Conservation (phyloP, 2,888 invertebrate genomes). For the Conomelus anceps region DNA sequence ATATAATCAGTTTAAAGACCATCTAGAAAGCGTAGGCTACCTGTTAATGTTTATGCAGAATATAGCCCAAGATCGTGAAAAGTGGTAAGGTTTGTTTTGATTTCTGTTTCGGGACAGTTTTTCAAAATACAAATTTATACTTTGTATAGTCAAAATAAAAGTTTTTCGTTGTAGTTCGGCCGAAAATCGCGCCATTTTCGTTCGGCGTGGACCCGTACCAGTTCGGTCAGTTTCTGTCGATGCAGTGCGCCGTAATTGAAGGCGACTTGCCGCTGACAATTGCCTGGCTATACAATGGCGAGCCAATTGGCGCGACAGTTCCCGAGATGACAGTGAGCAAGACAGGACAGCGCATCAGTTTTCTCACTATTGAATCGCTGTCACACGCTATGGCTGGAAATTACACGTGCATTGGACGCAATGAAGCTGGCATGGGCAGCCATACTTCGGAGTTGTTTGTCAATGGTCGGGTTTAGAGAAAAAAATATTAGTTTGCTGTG, state of each 20-base stretch:
- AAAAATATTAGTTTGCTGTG: no score
- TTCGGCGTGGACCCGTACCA: constrained; percentile 41
- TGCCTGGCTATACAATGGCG: constrained; percentile 55
- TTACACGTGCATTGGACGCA: constrained; percentile 42
- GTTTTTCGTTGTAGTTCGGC: constrained; percentile 37
- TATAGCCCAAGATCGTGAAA: no score
- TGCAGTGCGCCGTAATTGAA: constrained; percentile 60
- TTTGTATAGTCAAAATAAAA: not conserved
- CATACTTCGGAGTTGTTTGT: constrained; percentile 36
- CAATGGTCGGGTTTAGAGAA: constrained; percentile 28
- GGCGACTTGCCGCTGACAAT: constrained; percentile 73
- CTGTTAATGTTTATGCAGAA: no score
- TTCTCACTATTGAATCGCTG: constrained; percentile 37
- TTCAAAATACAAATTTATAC: not conserved
- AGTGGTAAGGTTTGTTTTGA: no score
- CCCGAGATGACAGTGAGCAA: constrained; percentile 36
- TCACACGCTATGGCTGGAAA: constrained; percentile 38
- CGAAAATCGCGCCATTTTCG: constrained; percentile 41
- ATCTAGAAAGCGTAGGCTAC: no score
- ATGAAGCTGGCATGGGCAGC: constrained; percentile 39
- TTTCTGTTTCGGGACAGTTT: no score
- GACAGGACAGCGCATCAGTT: constrained; percentile 36
- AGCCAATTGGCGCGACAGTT: constrained; percentile 43
- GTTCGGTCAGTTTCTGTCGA: constrained; percentile 39
- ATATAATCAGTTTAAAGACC: no score